phyloP scores from a whole-genome alignment of 2,888 invertebrate species.

The Spialia ferax region DNA sequence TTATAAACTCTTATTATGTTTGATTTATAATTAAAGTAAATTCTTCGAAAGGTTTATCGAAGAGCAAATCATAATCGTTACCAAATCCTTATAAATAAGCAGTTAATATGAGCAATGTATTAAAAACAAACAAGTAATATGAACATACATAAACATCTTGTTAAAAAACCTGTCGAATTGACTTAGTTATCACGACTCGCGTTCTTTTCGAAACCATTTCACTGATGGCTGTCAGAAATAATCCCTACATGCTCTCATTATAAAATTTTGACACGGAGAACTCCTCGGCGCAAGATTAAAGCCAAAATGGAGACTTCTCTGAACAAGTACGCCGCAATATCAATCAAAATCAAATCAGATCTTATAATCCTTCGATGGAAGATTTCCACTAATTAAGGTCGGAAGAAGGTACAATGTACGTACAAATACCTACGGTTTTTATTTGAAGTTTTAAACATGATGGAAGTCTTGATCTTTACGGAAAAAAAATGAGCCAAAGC shows the following conservation, averaged over 20 bases:
- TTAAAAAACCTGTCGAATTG: conserved; percentile 42
- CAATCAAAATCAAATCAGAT: conserved; percentile 78
- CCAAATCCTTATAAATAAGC: neutral
- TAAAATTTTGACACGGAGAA: conserved; percentile 52
- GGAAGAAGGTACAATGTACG: conserved; percentile 55
- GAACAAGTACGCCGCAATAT: conserved; percentile 64
- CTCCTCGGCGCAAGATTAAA: conserved; percentile 33
- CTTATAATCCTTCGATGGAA: conserved; percentile 69
- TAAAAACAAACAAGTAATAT: neutral
- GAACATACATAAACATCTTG: neutral
- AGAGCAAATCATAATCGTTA: neutral
- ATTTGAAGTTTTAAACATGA: too few relatives aligned
- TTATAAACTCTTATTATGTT: too few relatives aligned
- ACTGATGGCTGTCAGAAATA: conserved; percentile 61
- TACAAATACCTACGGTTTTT: too few relatives aligned
- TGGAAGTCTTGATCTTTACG: too few relatives aligned
- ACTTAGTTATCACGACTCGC: conserved; percentile 41
- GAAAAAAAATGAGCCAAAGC: too few relatives aligned
- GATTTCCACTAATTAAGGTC: conserved; percentile 72
- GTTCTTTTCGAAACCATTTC: conserved; percentile 52
- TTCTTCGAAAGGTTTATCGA: too few relatives aligned
- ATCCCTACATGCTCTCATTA: conserved; percentile 59
- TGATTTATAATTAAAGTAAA: neutral
- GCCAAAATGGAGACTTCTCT: conserved; percentile 49
- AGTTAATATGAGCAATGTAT: neutral